phyloP scores from a whole-genome alignment of 2,113 vertebrate species.

The Thalassoma bifasciatum region DNA sequence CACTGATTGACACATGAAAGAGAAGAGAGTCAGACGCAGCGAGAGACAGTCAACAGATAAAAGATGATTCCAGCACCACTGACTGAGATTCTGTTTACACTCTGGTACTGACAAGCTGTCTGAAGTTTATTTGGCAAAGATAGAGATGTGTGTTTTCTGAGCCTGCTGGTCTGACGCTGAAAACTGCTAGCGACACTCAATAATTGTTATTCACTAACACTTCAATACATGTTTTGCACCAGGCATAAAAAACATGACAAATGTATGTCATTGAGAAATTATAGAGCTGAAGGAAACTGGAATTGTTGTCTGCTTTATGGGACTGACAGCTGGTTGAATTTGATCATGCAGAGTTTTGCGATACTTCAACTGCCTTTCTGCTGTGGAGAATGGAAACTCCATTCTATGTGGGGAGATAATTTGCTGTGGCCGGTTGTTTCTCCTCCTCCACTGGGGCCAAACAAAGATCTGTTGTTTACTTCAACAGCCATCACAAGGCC shows the following conservation, averaged over 20 bases:
- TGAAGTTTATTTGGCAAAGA: not conserved
- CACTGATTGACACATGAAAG: slow-evolving; percentile 34
- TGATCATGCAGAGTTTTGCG: not conserved
- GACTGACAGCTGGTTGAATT: not conserved
- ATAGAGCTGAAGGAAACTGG: not conserved
- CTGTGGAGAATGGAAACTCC: not conserved
- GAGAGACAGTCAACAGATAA: not conserved
- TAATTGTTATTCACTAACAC: not conserved
- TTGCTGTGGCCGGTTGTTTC: slow-evolving; percentile 10
- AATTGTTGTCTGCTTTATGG: too few relatives aligned
- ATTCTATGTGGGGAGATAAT: slow-evolving; percentile 1
- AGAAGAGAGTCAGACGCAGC: not conserved
- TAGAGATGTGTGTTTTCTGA: not conserved
- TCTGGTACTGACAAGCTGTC: slow-evolving; percentile 4
- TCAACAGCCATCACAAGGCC: slow-evolving; percentile 4
- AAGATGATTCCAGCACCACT: not conserved
- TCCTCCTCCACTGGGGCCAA: slow-evolving; percentile 25
- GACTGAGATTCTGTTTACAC: slow-evolving; percentile 1
- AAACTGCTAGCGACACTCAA: not conserved
- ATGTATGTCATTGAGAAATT: too few relatives aligned
- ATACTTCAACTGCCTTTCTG: not conserved
- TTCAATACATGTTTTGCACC: not conserved
- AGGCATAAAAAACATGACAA: not conserved
- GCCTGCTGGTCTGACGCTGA: not conserved
- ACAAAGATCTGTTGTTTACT: slow-evolving; percentile 47